Percentiles rank a stretch among this genome's conserved stretches.
Conservation (phyloP, 2,888 invertebrate genomes). For the Sussaba pulchella region DNA sequence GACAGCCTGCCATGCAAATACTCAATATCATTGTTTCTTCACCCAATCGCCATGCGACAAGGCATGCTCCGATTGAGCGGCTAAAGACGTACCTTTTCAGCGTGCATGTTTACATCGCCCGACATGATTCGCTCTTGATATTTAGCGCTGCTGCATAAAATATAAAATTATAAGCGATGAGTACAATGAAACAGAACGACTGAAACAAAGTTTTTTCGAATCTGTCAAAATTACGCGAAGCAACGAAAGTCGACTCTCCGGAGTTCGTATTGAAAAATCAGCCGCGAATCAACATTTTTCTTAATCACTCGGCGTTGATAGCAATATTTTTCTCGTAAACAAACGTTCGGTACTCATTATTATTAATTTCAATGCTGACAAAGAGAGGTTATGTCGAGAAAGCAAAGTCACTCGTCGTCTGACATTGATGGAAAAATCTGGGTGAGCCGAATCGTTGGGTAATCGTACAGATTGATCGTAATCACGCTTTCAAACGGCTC, state of each 20-base stretch:
- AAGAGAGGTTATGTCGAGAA: conserved; percentile 24
- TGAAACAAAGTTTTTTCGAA: not conserved
- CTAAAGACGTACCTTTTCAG: conserved; percentile 77
- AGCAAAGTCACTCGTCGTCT: not conserved
- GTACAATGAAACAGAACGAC: not conserved
- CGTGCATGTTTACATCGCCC: conserved; percentile 79
- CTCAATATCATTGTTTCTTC: conserved; percentile 48
- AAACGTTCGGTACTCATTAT: not conserved
- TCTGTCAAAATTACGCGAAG: not conserved
- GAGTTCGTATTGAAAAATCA: not conserved
- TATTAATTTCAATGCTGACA: not conserved
- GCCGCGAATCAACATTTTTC: not conserved
- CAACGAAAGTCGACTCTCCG: not conserved
- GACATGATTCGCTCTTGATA: conserved; percentile 75
- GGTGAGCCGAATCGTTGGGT: not conserved
- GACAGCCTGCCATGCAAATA: conserved; percentile 26
- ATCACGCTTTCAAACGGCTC: not conserved
- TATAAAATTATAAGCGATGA: not conserved
- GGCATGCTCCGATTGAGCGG: conserved; percentile 57
- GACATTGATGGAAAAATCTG: conserved; percentile 12
- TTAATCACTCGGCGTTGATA: too few species aligned
- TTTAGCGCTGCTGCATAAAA: conserved; percentile 22
- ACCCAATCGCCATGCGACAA: conserved; percentile 66
- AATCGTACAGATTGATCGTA: not conserved
- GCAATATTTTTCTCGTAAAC: not conserved